Evolutionary conservation across 2,888 invertebrate genomes (phyloP).

Genomic region (Diarsia brunnea): DNA sequence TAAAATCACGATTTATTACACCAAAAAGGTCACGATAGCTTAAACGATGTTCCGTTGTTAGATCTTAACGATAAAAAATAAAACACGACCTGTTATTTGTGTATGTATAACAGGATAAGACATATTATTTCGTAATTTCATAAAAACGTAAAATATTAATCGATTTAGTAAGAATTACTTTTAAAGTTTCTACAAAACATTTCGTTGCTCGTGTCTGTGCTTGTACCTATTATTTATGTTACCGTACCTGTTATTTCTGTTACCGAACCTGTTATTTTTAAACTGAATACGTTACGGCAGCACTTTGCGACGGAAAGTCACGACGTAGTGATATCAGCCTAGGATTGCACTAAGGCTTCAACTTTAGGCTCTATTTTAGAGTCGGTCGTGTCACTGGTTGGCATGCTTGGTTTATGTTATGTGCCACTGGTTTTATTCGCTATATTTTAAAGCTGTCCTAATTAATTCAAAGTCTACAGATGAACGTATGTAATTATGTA

Average conservation of each 20-base stretch:
- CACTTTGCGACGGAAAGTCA: constrained; percentile 7
- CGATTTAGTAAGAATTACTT: neutral
- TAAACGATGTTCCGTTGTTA: constrained; percentile 30
- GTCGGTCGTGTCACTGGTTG: neutral
- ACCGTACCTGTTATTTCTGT: constrained; percentile 14
- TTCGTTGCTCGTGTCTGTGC: neutral
- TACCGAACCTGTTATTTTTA: constrained; percentile 40
- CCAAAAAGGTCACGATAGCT: constrained; percentile 38
- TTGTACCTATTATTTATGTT: neutral
- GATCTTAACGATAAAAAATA: constrained; percentile 34
- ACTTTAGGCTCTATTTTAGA: constrained; percentile 38
- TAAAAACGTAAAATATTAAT: neutral
- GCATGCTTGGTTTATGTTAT: neutral
- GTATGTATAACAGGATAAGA: neutral
- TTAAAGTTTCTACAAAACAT: neutral
- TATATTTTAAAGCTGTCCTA: neutral
- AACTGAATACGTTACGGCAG: constrained; percentile 14
- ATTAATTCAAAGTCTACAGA: neutral
- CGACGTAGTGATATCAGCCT: constrained; percentile 2
- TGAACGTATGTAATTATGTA: too few relatives aligned
- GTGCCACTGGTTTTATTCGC: neutral
- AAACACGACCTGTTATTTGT: constrained; percentile 26
- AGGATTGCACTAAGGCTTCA: constrained; percentile 35
- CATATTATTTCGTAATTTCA: neutral
- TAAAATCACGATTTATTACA: constrained; percentile 52